These are phyloP conservation scores for honey bee (Apis mellifera) DNA, from an alignment of 1,140 invertebrate genomes.

Conservation along the genomic window Amel_HAv3.1 CM009933.2:8495001-8495500, in stretches of 20 bases:
- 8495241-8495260: background rate
- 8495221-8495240: too few relatives aligned
- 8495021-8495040: too few relatives aligned
- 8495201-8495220: too few relatives aligned
- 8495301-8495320: background rate
- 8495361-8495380: constrained; percentile 20
- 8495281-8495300: background rate
- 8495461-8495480: constrained; percentile 50
- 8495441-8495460: constrained; percentile 58
- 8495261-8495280: background rate
- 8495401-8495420: constrained; percentile 53
- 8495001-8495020: too few relatives aligned
- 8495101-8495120: too few relatives aligned
- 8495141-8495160: too few relatives aligned
- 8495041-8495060: too few relatives aligned
- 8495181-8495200: too few relatives aligned
- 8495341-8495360: constrained; percentile 54
- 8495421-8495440: constrained; percentile 48
- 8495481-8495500: constrained; percentile 53
- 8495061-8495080: too few relatives aligned
- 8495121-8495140: too few relatives aligned
- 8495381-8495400: constrained; percentile 59
- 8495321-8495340: constrained; percentile 61
- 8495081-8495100: too few relatives aligned
- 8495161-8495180: too few relatives aligned